Evolutionary conservation across 2,113 vertebrate genomes (phyloP).

Genomic region (Mobula birostris): DNA sequence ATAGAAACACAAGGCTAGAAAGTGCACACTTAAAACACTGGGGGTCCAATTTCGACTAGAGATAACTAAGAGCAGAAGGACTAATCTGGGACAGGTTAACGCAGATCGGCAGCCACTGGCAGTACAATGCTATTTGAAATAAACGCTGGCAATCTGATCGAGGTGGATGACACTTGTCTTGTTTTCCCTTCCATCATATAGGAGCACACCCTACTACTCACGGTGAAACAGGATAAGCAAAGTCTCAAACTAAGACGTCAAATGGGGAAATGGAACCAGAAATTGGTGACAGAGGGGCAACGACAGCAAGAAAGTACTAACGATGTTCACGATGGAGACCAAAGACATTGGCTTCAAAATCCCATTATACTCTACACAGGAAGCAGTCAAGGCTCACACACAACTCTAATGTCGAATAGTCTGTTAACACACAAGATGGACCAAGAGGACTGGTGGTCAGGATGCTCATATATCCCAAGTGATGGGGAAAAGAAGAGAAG

Average conservation of each 20-base stretch:
- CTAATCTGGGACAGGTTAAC: neutral
- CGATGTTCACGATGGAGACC: neutral
- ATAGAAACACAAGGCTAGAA: neutral
- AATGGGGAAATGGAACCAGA: neutral
- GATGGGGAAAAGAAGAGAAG: neutral
- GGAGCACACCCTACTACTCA: neutral
- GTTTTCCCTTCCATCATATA: neutral
- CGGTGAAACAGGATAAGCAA: neutral
- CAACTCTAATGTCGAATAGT: neutral
- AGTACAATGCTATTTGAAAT: no score
- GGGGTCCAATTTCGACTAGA: no score
- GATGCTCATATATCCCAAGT: no score
- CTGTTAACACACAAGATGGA: neutral
- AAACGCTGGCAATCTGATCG: neutral
- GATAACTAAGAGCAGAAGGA: neutral
- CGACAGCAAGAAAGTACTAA: neutral
- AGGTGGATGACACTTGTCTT: neutral
- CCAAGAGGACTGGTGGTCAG: no score
- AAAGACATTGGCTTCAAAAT: neutral
- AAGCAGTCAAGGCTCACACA: neutral
- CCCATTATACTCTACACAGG: neutral
- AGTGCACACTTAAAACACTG: neutral
- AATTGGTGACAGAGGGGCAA: neutral
- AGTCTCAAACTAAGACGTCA: neutral
- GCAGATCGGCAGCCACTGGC: neutral